Evolutionary conservation across 2,797 vertebrate species (phyloP).

Genomic region (Stomatorhinus walkeri): DNA sequence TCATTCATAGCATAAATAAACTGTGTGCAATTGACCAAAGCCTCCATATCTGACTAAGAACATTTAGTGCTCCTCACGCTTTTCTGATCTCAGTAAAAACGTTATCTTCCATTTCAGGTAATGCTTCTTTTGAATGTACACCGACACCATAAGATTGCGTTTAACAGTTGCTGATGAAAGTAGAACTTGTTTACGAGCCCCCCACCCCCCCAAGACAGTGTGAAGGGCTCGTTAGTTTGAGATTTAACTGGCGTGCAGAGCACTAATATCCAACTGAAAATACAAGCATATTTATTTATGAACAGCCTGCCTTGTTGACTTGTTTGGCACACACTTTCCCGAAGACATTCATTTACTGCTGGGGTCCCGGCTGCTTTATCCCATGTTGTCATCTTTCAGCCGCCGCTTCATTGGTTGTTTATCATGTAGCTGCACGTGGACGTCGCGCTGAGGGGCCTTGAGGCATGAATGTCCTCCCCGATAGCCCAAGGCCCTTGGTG

Average conservation of each 20-base stretch:
- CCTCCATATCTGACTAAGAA: background rate
- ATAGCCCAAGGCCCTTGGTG: background rate
- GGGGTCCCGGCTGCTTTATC: background rate
- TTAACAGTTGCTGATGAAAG: background rate
- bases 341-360: background rate
- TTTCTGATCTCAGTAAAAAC: background rate
- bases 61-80: background rate
- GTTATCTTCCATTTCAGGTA: background rate
- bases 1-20: background rate
- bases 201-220: background rate
- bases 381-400: background rate
- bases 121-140: background rate
- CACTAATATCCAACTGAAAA: background rate
- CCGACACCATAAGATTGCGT: background rate
- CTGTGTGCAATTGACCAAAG: background rate
- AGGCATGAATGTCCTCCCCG: background rate
- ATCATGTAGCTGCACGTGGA: background rate
- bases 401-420: background rate
- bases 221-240: background rate
- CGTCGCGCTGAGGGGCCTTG: background rate
- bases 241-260: background rate
- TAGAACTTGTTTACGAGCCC: background rate
- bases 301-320: background rate
- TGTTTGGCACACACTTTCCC: background rate
- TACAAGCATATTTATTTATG: background rate